These are phyloP conservation scores for Pomacea maculata DNA, from an alignment of 1,140 invertebrate species.

Conservation along the genomic window DNA sequence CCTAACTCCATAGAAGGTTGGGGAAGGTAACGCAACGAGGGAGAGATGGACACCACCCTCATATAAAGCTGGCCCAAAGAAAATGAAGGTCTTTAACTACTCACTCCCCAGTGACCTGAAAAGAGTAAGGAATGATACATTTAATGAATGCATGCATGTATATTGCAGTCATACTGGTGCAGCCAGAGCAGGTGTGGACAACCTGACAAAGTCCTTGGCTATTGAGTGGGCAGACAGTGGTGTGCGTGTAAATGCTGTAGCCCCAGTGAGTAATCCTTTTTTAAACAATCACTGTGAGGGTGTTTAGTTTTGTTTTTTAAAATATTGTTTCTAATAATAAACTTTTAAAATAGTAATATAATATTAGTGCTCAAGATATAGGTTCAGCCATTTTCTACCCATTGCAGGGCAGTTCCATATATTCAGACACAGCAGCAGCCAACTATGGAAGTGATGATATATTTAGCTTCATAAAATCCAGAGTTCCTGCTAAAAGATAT, in stretches of 20 bases:
- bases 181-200: slow-evolving; percentile 68
- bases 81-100: no score
- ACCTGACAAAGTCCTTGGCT: slow-evolving; percentile 68
- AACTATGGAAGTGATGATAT: slow-evolving; percentile 65
- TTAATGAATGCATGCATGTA: no score
- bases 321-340: not conserved
- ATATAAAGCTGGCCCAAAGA: no score
- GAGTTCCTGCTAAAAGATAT: slow-evolving; percentile 63
- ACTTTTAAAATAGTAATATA: not conserved
- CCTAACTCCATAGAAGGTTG: no score
- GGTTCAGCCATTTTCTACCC: not conserved
- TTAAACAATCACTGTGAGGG: not conserved
- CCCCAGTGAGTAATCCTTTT: slow-evolving; percentile 61
- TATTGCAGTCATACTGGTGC: slow-evolving; percentile 59
- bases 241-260: slow-evolving; percentile 68
- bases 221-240: slow-evolving; percentile 69
- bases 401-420: slow-evolving; percentile 60
- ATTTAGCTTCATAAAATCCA: slow-evolving; percentile 52
- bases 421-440: slow-evolving; percentile 65
- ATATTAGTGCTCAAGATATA: not conserved
- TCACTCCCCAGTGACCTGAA: no score
- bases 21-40: no score
- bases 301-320: not conserved
- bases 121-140: no score
- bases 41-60: no score